Conservation (phyloP, 2,113 vertebrate genomes). For the Corythoichthys intestinalis region DNA sequence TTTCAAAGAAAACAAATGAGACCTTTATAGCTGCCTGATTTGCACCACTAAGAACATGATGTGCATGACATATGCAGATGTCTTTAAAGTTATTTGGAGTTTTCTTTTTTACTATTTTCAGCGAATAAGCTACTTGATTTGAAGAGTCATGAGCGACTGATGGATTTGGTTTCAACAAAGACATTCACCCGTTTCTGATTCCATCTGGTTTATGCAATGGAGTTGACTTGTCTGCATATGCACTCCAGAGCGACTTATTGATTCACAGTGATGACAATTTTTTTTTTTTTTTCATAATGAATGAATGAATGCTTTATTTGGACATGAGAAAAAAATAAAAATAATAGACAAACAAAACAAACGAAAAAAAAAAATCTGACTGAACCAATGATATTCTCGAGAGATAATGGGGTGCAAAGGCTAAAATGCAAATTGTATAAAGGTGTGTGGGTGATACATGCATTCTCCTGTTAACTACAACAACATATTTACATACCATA, state of each 20-base stretch:
- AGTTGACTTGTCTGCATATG: conserved; percentile 7
- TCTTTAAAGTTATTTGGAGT: conserved; percentile 6
- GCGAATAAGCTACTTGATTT: conserved; percentile 8
- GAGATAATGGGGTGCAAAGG: background rate
- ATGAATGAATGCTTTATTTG: too few relatives aligned
- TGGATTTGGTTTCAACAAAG: conserved; percentile 1
- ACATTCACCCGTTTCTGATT: conserved; percentile 11
- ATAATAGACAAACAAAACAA: too few relatives aligned
- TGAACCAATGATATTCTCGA: too few relatives aligned
- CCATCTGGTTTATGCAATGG: conserved; percentile 13
- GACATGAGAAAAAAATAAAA: too few relatives aligned
- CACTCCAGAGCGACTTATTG: background rate
- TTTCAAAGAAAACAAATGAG: conserved; percentile 12
- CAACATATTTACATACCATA: too few relatives aligned
- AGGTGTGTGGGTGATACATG: conserved; percentile 7
- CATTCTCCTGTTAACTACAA: too few relatives aligned
- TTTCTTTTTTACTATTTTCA: conserved; percentile 5
- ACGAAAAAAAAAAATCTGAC: too few relatives aligned
- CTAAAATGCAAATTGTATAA: background rate
- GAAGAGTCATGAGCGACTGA: background rate
- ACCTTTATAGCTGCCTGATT: conserved; percentile 11
- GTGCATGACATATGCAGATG: conserved; percentile 1
- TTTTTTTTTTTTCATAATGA: background rate
- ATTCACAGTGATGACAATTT: background rate
- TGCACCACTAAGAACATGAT: conserved; percentile 11